Base-by-base conservation (phyloP, 2,113 vertebrate genomes). In the Hyperopisus bebe region DNA sequence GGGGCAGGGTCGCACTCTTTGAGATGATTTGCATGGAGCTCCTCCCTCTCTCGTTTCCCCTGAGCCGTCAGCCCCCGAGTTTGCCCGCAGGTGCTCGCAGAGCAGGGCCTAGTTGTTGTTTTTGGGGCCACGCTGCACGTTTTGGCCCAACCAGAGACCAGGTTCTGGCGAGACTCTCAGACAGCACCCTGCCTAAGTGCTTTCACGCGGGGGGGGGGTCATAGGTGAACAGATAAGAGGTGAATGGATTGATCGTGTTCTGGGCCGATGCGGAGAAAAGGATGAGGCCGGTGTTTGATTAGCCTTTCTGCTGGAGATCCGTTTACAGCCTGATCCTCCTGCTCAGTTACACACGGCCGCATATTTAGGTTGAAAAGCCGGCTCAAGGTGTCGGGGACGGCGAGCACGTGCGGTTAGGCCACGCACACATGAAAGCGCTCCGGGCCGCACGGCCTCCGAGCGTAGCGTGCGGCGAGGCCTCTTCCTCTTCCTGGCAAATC, bases 401-500 rank as follows among this genome's bases (percentile, higher is more conserved):
- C 27, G 31, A 77, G 74, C 35, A 8, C 15, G 15, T 80, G 74
- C 17, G 74, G 74, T 80, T 80, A 80, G 74, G 74, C 74, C 15
- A 5, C 13, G 2, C 47, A 48, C 88, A 89, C n/a, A 51, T 89
- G 47, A 89, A 80, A 77, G 70, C 46, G 66, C 88, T 5, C 66
- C 47, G 5, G 86, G 55, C 35, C 55, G 46, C 39, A 46, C 47
- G 47, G 53, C 51, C 87, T 44, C 53, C 42, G 35, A 66, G 13
- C 15, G 1, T 15, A 6, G 50, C 85, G 15, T 1, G 19, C 83
- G 13, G 8, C 1, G 11, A 48, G 48, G 31, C 70, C 88, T 13
- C 88, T 89, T 89, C 88, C 88, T 77, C 66, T 47, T n/a, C 50
- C 66, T 8, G 44, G n/a, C 42, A 80, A 47, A n/a, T 80, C 48